Conservation (phyloP, 2,888 invertebrate genomes). For the Phragmatobia fuliginosa region DNA sequence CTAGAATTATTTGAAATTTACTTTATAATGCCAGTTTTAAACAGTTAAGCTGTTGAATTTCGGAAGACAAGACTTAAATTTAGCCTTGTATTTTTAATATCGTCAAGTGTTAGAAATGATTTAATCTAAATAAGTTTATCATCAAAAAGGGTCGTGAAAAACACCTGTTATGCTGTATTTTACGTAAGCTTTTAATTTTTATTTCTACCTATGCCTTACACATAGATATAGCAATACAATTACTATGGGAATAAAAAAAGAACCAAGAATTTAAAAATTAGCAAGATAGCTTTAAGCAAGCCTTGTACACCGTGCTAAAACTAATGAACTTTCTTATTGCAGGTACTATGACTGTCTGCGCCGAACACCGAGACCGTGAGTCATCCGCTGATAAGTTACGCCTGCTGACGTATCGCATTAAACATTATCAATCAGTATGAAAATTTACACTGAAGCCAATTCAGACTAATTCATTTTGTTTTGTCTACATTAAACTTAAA, state of each 20-base stretch:
- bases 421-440: constrained; percentile 50
- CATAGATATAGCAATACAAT: background rate
- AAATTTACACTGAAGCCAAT: constrained; percentile 26
- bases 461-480: constrained; percentile 37
- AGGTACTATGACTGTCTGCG: constrained; percentile 82
- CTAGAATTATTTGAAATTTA: background rate
- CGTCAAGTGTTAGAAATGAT: background rate
- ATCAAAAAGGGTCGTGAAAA: background rate
- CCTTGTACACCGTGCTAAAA: constrained; percentile 22
- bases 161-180: background rate
- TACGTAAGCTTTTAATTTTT: background rate
- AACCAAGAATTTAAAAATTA: background rate
- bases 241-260: too few species aligned
- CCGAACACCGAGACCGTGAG: constrained; percentile 77
- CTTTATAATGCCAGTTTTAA: background rate
- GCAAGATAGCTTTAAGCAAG: background rate
- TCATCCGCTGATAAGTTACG: constrained; percentile 72
- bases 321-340: constrained; percentile 70
- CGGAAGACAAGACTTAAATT: background rate
- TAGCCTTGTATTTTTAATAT: background rate
- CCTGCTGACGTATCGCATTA: constrained; percentile 63
- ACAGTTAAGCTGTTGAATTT: background rate
- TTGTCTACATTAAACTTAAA: background rate
- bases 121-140: background rate
- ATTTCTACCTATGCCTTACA: background rate